These are phyloP conservation scores for Cossypha niveicapilla DNA, from an alignment of 2,797 vertebrate species.

Conservation along the genomic window DNA sequence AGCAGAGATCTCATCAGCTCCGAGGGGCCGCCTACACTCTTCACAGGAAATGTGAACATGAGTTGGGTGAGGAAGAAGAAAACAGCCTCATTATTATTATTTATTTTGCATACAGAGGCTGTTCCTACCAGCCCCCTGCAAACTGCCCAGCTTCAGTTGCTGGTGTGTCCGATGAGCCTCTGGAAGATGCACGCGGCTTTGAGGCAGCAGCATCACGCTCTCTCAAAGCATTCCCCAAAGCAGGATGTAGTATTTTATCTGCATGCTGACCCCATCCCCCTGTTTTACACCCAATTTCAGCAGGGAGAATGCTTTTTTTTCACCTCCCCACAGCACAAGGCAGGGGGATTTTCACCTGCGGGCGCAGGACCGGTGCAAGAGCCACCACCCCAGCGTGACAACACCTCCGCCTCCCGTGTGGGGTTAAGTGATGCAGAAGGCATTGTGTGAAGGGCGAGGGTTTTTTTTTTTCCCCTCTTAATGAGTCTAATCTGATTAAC, in stretches of 20 bases:
- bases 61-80: neutral
- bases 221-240: neutral
- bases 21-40: fast-evolving
- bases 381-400: neutral
- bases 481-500: constrained; percentile 67
- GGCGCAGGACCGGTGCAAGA: neutral
- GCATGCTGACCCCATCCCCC: neutral
- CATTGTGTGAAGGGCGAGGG: neutral
- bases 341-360: neutral
- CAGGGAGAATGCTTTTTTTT: neutral
- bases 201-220: neutral
- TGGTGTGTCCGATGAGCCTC: fast-evolving
- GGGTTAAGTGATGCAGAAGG: constrained; percentile 55
- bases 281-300: neutral
- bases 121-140: neutral
- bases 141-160: neutral
- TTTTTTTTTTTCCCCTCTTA: neutral
- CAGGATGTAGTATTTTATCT: neutral
- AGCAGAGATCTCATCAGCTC: neutral
- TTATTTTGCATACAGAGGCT: neutral
- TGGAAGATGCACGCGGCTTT: fast-evolving
- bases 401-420: constrained; percentile 20
- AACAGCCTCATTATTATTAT: neutral
- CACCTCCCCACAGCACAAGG: neutral
- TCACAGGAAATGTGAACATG: fast-evolving